Base-by-base conservation (phyloP, 2,888 invertebrate species). In the Azorinus chamasolen region DNA sequence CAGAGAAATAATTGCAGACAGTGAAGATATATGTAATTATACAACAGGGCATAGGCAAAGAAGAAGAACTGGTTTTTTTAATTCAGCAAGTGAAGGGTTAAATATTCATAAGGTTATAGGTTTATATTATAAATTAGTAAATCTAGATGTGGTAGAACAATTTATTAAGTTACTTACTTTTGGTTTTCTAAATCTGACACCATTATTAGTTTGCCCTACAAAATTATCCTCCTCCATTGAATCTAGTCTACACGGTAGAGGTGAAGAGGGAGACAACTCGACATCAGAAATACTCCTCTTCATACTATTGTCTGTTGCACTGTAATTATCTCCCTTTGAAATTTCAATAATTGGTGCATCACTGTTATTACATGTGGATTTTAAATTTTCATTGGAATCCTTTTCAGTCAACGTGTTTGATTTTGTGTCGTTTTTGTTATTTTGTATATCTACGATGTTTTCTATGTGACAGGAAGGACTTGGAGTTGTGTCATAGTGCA, bases 371-470 rank as follows among this genome's bases (percentile, higher is more conserved):
- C 83, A 71, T 8, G 88, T 83, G 57, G 86, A 88, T 76, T 87
- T 88, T 22, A 89, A 74, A 70, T 89, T 90, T 54, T 90, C 89
- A 73, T 90, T 90, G 2, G 89, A 89, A 84, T 91, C 89, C 76
- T 86, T 88, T 58, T 90, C 89, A 62, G 73, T 78, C 20, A 79
- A 64, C 6, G 83, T 70, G 75, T 87, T 86, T 84, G 85, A 83
- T 87, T 86, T 81, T 57, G 81, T 78, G 50, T 86, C 76, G 53
- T 84, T 84, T 43, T 83, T 79, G 50, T 78, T 78, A 64, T 84
- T 85, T 71, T 81, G 68, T 66, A 84, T 69, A 54, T 87, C 85
- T 18, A 84, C 80, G 51, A 84, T 74, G 61, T 78, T 76, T 53
- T 81, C 72, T 45, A 83, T 27, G 24, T 68, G 63, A 50, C 79